Evolutionary conservation across 2,888 invertebrate species (phyloP), one percentile per base, ranked within the genome.

Genomic region (Chaetogeoica ovagalla): DNA sequence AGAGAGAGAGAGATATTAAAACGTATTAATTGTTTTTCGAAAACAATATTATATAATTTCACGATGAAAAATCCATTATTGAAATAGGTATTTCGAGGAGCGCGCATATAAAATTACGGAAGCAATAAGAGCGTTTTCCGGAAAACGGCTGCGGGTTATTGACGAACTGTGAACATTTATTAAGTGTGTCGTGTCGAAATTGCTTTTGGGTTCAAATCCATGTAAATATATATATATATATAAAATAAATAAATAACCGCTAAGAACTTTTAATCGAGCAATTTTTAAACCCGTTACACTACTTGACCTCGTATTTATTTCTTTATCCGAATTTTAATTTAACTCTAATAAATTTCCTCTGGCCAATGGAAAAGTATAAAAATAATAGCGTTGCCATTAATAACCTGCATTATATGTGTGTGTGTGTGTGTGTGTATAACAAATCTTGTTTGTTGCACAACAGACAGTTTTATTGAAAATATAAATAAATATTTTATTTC

Each of bases 171-270:
- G 48, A 76, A 68, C 66, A 66, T 76, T 66, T 76, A 68, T 76
- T 76, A 76, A 68, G 75, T 30, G n/a, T 76, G 66, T 68, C 66
- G 68, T 76, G 15, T 68, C 59, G 66, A 68, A 76, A 76, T 76
- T 76, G 66, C 43, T 59, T 76, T 68, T 68, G 23, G 66, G 59
- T 68, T 59, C 23, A 19, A 30, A 30, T 30, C 30, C 30, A 30
- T 30, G 4, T 30, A 30, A 30, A 30, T 30, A 1, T 4, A 30
- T 30, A 30, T 30, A 30, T 2, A 30, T 30, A 1, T 4, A 30
- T 30, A 30, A 30, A 30, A 70, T n/a, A n/a, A 37, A 57, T 70
- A 52, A 52, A 63, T 23, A 43, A 76, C 43, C n/a, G 13, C 66
- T 0, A 17, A 17, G 57, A 66, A 68, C n/a, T 59, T 66, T 59